phyloP scores from a whole-genome alignment of 2,797 vertebrate genomes.

The Euthynnus affinis region DNA sequence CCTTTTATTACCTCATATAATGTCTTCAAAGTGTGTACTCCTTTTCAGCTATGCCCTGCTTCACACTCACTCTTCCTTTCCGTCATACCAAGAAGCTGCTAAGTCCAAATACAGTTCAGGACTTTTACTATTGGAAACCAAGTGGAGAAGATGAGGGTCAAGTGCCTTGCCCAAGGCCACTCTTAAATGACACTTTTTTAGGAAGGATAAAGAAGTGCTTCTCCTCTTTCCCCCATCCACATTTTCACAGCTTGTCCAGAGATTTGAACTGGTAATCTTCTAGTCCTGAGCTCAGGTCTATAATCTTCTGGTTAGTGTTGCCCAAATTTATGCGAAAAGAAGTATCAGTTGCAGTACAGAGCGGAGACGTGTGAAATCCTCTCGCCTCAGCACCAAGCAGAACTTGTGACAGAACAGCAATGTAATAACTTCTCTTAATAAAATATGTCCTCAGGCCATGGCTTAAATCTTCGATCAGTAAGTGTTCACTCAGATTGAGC shows the following conservation, averaged over 20 bases:
- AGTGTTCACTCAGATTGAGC: slow-evolving; percentile 48
- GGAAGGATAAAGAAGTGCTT: slow-evolving; percentile 53
- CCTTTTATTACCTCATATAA: slow-evolving; percentile 41
- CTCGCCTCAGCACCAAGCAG: slow-evolving; percentile 42
- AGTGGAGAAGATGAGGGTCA: slow-evolving; percentile 52
- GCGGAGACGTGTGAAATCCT: slow-evolving; percentile 53
- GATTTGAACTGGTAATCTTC: slow-evolving; percentile 59
- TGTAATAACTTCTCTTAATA: slow-evolving; percentile 72
- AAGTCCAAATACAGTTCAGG: slow-evolving; percentile 46
- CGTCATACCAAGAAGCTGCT: slow-evolving; percentile 28
- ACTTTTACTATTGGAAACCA: slow-evolving; percentile 34
- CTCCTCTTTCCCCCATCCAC: slow-evolving; percentile 28
- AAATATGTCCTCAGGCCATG: slow-evolving; percentile 57
- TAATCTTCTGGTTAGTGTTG: slow-evolving; percentile 60
- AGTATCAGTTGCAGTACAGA: slow-evolving; percentile 46
- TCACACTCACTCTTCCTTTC: slow-evolving; percentile 37
- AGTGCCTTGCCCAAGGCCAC: slow-evolving; percentile 47
- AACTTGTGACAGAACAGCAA: slow-evolving; percentile 56
- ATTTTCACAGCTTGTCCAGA: slow-evolving; percentile 54
- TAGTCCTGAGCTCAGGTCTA: slow-evolving; percentile 29
- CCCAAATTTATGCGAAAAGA: slow-evolving; percentile 49
- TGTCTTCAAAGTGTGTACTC: slow-evolving; percentile 15
- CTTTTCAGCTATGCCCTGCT: slow-evolving; percentile 5
- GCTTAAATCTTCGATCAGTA: slow-evolving; percentile 60
- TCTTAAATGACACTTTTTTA: slow-evolving; percentile 54